A percentile compares a stretch with the other conserved stretches of the same genome.
These are phyloP conservation scores for Scaeva pyrastri DNA, from an alignment of 2,888 invertebrate species.

Conservation along the genomic window DNA sequence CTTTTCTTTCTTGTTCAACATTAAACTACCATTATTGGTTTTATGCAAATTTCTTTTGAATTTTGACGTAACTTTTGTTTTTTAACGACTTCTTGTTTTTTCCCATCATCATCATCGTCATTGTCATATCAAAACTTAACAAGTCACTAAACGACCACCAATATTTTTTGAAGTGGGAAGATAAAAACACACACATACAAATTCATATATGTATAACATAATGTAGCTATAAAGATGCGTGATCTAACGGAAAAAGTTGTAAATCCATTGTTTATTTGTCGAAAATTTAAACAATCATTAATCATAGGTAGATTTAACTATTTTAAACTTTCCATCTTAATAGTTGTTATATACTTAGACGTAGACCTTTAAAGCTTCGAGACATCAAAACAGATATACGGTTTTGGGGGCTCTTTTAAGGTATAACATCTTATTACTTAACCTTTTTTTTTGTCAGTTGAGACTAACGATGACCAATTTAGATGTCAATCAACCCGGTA, in stretches of 20 bases:
- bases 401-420: too few species aligned
- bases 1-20: neutral
- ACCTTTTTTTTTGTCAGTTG: neutral
- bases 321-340: slow-evolving; percentile 16
- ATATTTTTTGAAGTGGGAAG: slow-evolving; percentile 8
- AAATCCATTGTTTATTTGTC: slow-evolving; percentile 21
- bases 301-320: neutral
- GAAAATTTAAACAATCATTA: slow-evolving; percentile 15
- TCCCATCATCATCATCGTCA: slow-evolving; percentile 4
- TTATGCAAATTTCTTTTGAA: slow-evolving; percentile 6
- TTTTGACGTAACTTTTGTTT: slow-evolving; percentile 1
- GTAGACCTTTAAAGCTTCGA: neutral
- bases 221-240: neutral
- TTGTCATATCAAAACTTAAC: neutral
- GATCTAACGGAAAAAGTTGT: slow-evolving; percentile 43
- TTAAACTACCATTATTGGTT: slow-evolving; percentile 2
- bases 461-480: slow-evolving; percentile 18
- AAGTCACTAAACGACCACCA: neutral
- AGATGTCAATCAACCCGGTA: slow-evolving; percentile 42
- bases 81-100: neutral
- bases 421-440: slow-evolving; percentile 4
- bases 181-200: neutral
- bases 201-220: too few species aligned
- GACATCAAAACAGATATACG: neutral
- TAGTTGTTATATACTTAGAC: too few species aligned